A percentile compares a stretch with the other conserved stretches of the same genome.
These are phyloP conservation scores for Slavum lentiscoides DNA, from an alignment of 2,888 invertebrate species.

Conservation along the genomic window DNA sequence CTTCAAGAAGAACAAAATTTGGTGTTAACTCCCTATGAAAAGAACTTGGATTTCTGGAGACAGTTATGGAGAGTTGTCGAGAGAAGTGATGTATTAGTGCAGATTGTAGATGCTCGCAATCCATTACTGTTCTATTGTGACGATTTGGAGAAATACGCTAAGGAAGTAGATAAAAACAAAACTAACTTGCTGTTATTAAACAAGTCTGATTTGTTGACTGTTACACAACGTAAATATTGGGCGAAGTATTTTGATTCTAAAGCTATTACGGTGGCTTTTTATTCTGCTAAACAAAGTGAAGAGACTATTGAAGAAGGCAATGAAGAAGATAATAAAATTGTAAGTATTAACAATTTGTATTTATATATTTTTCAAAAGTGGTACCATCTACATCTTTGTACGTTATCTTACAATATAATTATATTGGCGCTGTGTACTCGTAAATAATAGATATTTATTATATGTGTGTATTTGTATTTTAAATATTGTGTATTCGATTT, in stretches of 20 bases:
- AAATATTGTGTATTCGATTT: constrained; percentile 52
- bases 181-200: constrained; percentile 85
- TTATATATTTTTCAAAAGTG: too few relatives aligned
- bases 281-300: constrained; percentile 76
- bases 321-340: constrained; percentile 57
- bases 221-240: constrained; percentile 81
- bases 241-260: constrained; percentile 77
- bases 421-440: too few relatives aligned
- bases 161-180: constrained; percentile 73
- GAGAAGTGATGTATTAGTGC: constrained; percentile 86
- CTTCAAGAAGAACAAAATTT: constrained; percentile 79
- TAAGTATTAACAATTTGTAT: constrained; percentile 51
- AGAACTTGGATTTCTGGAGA: constrained; percentile 96
- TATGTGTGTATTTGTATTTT: neutral
- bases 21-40: constrained; percentile 93
- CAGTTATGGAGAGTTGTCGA: constrained; percentile 99
- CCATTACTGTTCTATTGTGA: constrained; percentile 90
- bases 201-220: constrained; percentile 90
- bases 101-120: constrained; percentile 96
- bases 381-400: too few relatives aligned
- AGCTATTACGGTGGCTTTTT: constrained; percentile 79
- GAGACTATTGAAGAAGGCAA: constrained; percentile 58
- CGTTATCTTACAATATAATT: too few relatives aligned
- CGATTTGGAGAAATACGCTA: constrained; percentile 86
- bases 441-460: neutral